A percentile compares a stretch with the other conserved stretches of the same genome.
These are phyloP conservation scores for Anneissia japonica DNA, from an alignment of 35 echinoderm and acorn worm genomes.

Conservation along the genomic window DNA sequence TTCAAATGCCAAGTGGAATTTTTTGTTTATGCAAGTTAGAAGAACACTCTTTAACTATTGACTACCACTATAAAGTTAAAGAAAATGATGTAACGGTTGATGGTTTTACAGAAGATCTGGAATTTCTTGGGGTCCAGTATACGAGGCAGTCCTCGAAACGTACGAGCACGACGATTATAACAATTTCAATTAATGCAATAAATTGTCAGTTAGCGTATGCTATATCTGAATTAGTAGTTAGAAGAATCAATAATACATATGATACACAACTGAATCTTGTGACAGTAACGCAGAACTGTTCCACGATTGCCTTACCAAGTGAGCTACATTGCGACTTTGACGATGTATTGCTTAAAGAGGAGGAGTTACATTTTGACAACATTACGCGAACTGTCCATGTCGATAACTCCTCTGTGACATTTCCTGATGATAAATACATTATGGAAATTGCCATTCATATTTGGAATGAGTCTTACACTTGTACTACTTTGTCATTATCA, in stretches of 20 bases:
- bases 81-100: neutral
- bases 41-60: neutral
- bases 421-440: neutral
- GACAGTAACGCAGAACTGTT: neutral
- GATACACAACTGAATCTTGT: neutral
- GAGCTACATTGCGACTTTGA: neutral
- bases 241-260: neutral
- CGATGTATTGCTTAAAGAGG: neutral
- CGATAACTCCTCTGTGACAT: neutral
- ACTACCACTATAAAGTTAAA: neutral
- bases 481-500: neutral
- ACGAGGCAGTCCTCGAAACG: neutral
- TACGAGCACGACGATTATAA: neutral
- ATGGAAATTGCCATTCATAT: neutral
- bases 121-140: neutral
- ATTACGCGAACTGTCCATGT: neutral
- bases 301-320: neutral
- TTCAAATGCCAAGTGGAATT: neutral
- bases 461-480: neutral
- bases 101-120: neutral
- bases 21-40: neutral
- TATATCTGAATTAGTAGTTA: neutral
- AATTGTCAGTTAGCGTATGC: neutral
- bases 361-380: neutral
- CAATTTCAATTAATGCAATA: neutral